phyloP scores from a whole-genome alignment of 2,888 invertebrate genomes.

The Sarcophaga carnaria region DNA sequence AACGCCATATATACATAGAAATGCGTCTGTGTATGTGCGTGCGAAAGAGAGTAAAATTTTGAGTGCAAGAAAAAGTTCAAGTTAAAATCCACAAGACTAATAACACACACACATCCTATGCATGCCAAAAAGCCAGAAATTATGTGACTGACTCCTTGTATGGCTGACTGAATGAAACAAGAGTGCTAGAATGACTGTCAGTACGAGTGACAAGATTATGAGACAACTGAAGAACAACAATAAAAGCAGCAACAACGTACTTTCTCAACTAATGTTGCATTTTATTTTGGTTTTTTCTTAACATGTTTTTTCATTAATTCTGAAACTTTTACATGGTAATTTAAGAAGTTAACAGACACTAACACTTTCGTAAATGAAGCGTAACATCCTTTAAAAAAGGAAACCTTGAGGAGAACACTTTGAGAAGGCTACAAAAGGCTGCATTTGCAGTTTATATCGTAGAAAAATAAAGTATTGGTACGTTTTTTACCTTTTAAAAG shows the following conservation, averaged over 20 bases:
- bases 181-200: constrained; percentile 49
- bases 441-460: too few species aligned
- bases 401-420: too few species aligned
- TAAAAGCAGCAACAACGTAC: constrained; percentile 18
- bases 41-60: constrained; percentile 15
- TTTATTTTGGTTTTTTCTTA: not conserved
- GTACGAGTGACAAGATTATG: constrained; percentile 68
- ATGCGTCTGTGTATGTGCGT: constrained; percentile 28
- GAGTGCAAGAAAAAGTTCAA: constrained; percentile 21
- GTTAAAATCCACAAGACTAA: constrained; percentile 66
- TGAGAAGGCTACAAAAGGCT: too few species aligned
- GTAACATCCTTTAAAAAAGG: too few species aligned
- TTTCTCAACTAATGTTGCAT: not conserved
- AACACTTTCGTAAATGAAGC: too few species aligned
- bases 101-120: constrained; percentile 50
- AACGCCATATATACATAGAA: constrained; percentile 19
- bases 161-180: not conserved
- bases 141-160: constrained; percentile 61
- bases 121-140: constrained; percentile 67
- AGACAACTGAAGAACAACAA: constrained; percentile 46
- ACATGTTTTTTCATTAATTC: not conserved
- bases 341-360: too few species aligned
- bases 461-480: too few species aligned
- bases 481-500: too few species aligned
- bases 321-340: not conserved